Percentiles rank a stretch among this genome's conserved stretches.
Conservation (phyloP, 2,113 vertebrate genomes). For the Lepus europaeus region DNA sequence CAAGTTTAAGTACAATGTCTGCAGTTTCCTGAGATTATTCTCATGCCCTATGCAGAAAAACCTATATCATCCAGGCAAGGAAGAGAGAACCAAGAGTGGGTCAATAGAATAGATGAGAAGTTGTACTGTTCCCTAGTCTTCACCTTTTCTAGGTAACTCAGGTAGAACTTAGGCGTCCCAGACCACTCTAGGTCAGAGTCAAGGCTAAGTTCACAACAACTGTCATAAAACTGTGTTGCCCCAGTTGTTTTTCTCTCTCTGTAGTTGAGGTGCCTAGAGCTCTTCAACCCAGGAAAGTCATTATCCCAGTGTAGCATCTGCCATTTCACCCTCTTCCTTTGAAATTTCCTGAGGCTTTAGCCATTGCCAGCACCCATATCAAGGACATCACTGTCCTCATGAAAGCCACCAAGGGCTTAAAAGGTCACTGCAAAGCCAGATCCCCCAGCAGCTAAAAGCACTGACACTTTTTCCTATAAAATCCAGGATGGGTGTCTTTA, state of each 20-base stretch:
- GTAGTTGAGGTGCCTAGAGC: neutral
- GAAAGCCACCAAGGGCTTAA: neutral
- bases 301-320: conserved; percentile 26
- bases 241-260: neutral
- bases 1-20: neutral
- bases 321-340: neutral
- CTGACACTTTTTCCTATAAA: neutral
- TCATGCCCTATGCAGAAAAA: neutral
- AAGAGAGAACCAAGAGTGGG: neutral
- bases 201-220: neutral
- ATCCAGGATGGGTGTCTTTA: neutral
- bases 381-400: neutral
- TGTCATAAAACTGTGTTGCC: neutral
- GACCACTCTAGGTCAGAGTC: neutral
- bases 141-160: conserved; percentile 9
- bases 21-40: neutral
- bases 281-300: neutral
- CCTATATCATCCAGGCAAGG: neutral
- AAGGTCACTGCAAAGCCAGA: neutral
- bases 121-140: neutral
- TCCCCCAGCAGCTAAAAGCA: neutral
- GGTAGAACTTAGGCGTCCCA: neutral
- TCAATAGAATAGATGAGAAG: neutral
- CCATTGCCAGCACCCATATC: neutral
- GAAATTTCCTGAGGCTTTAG: neutral